Evolutionary conservation across 2,888 invertebrate species (phyloP).

Genomic region (Campoplex nolae): DNA sequence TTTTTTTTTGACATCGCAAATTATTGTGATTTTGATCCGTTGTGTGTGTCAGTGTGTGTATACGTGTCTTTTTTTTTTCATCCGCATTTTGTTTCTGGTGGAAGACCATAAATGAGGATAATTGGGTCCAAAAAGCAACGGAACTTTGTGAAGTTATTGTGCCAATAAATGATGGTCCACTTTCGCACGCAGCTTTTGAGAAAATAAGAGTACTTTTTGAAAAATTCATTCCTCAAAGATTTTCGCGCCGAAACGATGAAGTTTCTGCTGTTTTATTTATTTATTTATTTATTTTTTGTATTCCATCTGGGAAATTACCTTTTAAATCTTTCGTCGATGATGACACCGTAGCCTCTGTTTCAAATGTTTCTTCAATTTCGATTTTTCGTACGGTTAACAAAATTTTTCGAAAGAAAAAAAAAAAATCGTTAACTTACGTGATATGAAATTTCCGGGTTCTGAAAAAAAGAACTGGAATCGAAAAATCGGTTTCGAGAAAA

Average conservation of each 20-base stretch:
- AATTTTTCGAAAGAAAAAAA: background rate
- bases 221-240: background rate
- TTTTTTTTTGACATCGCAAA: background rate
- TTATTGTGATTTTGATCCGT: background rate
- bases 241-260: background rate
- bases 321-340: background rate
- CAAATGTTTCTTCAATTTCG: background rate
- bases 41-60: background rate
- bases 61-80: background rate
- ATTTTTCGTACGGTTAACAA: background rate
- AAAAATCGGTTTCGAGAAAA: background rate
- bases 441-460: background rate
- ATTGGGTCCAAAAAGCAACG: background rate
- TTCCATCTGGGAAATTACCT: background rate
- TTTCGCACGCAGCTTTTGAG: background rate
- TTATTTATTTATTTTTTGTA: too few relatives aligned
- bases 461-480: background rate
- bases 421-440: background rate
- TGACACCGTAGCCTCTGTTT: background rate
- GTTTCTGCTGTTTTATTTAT: background rate
- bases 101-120: background rate
- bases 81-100: background rate
- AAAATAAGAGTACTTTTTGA: background rate
- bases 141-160: constrained; percentile 2
- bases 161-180: background rate